Evolutionary conservation across 2,797 vertebrate genomes (phyloP).

Genomic region (Rousettus madagascariensis): DNA sequence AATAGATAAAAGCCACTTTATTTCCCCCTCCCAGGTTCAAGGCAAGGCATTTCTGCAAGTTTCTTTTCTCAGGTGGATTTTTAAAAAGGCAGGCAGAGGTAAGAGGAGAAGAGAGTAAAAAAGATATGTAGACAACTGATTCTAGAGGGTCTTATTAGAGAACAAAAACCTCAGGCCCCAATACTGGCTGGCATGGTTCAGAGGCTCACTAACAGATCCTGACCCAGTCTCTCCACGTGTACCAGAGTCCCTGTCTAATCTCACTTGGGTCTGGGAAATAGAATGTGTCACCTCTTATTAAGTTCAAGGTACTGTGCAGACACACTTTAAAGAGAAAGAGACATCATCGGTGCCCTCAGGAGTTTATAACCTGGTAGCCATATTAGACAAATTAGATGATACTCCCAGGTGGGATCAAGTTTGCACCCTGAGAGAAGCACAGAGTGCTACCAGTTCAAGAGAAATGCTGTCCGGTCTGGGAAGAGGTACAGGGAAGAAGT

Average conservation of each 20-base stretch:
- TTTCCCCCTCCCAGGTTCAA: not conserved
- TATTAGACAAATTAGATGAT: not conserved
- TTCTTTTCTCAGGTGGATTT: conserved; percentile 43
- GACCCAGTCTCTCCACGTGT: not conserved
- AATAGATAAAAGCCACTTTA: not conserved
- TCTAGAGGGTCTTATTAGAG: not conserved
- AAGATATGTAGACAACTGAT: not conserved
- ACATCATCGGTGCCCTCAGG: not conserved
- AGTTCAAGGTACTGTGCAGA: not conserved
- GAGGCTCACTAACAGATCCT: not conserved
- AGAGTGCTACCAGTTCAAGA: not conserved
- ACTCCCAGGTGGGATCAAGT: not conserved
- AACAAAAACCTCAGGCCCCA: not conserved
- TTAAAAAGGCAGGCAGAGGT: not conserved
- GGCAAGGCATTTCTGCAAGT: not conserved
- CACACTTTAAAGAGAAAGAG: conserved; percentile 12
- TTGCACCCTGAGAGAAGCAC: not conserved
- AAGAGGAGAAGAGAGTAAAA: not conserved
- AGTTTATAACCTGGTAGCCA: not conserved
- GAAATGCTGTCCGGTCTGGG: not conserved
- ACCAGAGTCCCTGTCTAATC: not conserved
- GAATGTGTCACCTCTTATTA: not conserved
- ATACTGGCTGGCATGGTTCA: not conserved
- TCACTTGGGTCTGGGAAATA: not conserved
- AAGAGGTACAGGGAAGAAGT: not conserved